Evolutionary conservation across 2,888 invertebrate species (phyloP).

Genomic region (Morpho helenor): DNA sequence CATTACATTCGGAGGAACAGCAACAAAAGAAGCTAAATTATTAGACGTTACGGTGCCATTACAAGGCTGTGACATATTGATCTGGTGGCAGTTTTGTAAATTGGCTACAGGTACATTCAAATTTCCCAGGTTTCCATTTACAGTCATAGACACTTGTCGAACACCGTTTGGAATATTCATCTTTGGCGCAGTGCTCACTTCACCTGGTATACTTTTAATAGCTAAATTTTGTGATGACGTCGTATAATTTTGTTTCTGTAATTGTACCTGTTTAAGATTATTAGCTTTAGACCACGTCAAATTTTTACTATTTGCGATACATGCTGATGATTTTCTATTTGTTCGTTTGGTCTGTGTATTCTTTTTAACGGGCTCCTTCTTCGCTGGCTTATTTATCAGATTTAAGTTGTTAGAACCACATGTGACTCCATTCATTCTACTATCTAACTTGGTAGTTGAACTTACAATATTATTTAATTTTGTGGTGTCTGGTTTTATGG

Average conservation of each 20-base stretch:
- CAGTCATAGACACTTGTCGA: constrained; percentile 59
- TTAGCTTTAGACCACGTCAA: constrained; percentile 72
- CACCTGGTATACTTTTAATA: constrained; percentile 43
- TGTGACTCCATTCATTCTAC: constrained; percentile 70
- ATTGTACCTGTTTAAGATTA: constrained; percentile 66
- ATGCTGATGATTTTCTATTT: constrained; percentile 68
- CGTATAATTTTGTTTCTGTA: constrained; percentile 65
- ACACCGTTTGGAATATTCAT: constrained; percentile 65
- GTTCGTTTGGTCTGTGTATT: constrained; percentile 51
- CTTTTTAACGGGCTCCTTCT: constrained; percentile 56
- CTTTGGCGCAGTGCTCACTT: constrained; percentile 62
- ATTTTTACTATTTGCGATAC: constrained; percentile 71
- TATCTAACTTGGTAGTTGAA: constrained; percentile 68
- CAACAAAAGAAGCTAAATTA: constrained; percentile 66
- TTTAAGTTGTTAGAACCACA: constrained; percentile 70
- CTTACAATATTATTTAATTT: constrained; percentile 61
- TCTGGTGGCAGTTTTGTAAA: constrained; percentile 66
- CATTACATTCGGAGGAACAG: constrained; percentile 76
- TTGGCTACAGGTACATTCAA: constrained; percentile 62
- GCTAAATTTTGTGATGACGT: constrained; percentile 43
- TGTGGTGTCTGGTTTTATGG: constrained; percentile 45
- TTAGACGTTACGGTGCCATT: constrained; percentile 62
- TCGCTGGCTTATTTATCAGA: constrained; percentile 47
- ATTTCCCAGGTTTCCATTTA: constrained; percentile 58
- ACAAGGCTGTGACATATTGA: constrained; percentile 62